Evolutionary conservation across 2,113 vertebrate genomes (phyloP).

Genomic region (Tautogolabrus adspersus): DNA sequence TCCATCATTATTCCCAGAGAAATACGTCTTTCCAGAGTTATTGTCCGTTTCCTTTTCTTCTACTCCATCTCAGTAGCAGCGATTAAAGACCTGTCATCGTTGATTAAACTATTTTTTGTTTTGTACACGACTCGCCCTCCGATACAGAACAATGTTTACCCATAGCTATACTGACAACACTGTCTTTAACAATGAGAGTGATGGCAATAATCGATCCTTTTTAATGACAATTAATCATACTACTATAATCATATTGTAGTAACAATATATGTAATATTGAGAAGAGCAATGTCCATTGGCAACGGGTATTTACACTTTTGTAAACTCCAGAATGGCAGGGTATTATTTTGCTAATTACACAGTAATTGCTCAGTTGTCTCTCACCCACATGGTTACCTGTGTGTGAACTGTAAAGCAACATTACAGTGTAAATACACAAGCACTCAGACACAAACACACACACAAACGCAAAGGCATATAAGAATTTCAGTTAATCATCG

Average conservation of each 20-base stretch:
- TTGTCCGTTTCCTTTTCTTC: conserved; percentile 53
- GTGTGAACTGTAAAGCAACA: conserved; percentile 68
- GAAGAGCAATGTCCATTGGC: conserved; percentile 78
- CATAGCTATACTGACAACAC: conserved; percentile 74
- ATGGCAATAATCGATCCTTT: conserved; percentile 72
- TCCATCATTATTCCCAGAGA: conserved; percentile 67
- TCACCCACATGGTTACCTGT: conserved; percentile 75
- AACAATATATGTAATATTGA: conserved; percentile 82
- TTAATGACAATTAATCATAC: conserved; percentile 75
- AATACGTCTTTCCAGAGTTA: conserved; percentile 69
- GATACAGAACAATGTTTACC: conserved; percentile 74
- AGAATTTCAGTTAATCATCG: conserved; percentile 63
- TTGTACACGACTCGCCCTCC: conserved; percentile 72
- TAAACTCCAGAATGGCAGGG: conserved; percentile 77
- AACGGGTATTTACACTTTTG: conserved; percentile 83
- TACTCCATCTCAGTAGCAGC: conserved; percentile 78
- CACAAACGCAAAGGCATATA: conserved; percentile 67
- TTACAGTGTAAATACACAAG: conserved; percentile 69
- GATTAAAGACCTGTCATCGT: conserved; percentile 67
- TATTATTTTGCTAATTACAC: conserved; percentile 80
- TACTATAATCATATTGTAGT: conserved; percentile 78
- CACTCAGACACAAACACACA: conserved; percentile 34
- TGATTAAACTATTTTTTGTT: conserved; percentile 51
- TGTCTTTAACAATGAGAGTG: conserved; percentile 66
- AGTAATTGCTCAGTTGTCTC: conserved; percentile 84